A percentile compares a stretch with the other conserved stretches of the same genome.
These are phyloP conservation scores for Leptoclinus maculatus DNA, from an alignment of 2,797 vertebrate genomes.

Conservation along the genomic window DNA sequence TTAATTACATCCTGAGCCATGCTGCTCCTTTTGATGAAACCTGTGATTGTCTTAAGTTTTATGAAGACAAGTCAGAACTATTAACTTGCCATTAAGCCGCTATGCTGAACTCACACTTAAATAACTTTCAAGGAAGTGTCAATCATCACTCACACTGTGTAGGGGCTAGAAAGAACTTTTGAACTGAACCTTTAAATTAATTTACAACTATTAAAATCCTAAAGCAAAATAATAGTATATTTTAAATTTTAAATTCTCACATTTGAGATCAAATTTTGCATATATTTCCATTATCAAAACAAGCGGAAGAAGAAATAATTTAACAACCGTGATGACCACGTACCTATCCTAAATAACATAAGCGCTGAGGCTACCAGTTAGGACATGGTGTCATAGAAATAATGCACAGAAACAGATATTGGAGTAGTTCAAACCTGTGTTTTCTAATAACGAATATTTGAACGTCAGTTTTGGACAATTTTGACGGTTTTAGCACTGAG, in stretches of 20 bases:
- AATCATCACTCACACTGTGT: background rate
- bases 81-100: background rate
- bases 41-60: background rate
- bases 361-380: background rate
- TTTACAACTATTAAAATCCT: background rate
- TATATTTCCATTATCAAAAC: background rate
- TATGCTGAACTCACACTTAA: background rate
- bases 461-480: background rate
- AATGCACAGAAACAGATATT: background rate
- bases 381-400: background rate
- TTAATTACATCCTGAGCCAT: slow-evolving; percentile 11
- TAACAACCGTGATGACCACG: background rate
- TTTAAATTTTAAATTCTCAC: background rate
- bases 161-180: background rate
- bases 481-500: background rate
- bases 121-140: background rate
- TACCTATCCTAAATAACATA: background rate
- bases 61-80: background rate
- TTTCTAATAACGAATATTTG: background rate
- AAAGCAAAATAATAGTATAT: background rate
- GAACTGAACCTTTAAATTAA: background rate
- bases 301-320: too few species aligned
- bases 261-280: background rate
- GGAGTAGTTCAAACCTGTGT: background rate
- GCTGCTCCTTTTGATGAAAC: background rate